Base-by-base conservation (phyloP, 2,113 vertebrate genomes). In the Corythornis madagascariensis region DNA sequence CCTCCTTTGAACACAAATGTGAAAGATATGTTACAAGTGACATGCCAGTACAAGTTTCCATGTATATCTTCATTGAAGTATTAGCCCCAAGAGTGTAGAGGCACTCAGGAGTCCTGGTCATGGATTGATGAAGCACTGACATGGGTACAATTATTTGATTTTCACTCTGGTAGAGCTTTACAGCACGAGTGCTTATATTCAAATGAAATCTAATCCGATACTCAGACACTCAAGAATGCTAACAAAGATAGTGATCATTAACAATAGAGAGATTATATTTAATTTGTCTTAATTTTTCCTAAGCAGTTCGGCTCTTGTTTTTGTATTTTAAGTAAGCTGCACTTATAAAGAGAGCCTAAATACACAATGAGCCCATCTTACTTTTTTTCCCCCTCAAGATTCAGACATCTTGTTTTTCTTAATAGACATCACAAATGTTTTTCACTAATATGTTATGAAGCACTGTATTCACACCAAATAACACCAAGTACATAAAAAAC, bases 1-100 rank as follows among this genome's bases (percentile, higher is more conserved):
- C 31, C 31, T 57, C 43, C 45, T 67, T 38, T n/a, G 35, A 73
- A 25, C 4, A n/a, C 0, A 1, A 74, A 45, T 0, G 0, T 21
- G 50, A 70, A 81, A 53, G 40, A 48, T 67, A 78, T 83, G 35
- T 81, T 77, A 60, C 29, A 56, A 45, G 71, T 15, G 43, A 33
- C 10, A 21, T 13, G 24, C 73, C 50, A 40, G 33, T 14, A 29
- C 3, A 2, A 48, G 43, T 82, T 33, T 42, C 38, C 0, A 3
- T 19, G 35, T 14, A 21, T 22, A 33, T 57, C 31, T 73, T 69
- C 45, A 42, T 53, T 4, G 2, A n/a, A 53, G 33, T 25, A 7
- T 35, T 53, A 31, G 64, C 67, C 55, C 33, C 14, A 10, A 12
- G 22, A 43, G 16, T 9, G 1, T 14, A 47, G 31, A 75, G 82